Evolutionary conservation across 2,888 invertebrate species (phyloP).

Genomic region (Diarsia brunnea): DNA sequence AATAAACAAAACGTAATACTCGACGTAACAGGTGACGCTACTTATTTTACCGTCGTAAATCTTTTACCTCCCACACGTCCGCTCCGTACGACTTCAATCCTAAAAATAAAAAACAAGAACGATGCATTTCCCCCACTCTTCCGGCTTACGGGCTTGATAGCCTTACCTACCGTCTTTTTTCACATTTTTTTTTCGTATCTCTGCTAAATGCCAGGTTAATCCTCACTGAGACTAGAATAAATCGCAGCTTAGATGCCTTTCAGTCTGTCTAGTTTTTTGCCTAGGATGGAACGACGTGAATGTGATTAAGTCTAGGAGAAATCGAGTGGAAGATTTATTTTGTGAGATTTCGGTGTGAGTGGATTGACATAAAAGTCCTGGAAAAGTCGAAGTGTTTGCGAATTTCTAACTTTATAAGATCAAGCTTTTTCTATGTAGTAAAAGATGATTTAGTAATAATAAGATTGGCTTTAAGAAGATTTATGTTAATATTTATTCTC

Average conservation of each 20-base stretch:
- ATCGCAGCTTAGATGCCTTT: conserved; percentile 52
- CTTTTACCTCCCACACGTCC: conserved; percentile 55
- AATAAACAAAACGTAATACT: conserved; percentile 39
- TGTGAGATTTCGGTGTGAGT: conserved; percentile 16
- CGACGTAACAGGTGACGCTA: conserved; percentile 54
- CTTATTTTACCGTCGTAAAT: conserved; percentile 57
- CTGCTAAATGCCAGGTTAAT: conserved; percentile 62
- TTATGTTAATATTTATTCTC: conserved; percentile 13
- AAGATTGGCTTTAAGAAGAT: not conserved
- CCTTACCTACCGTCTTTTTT: conserved; percentile 44
- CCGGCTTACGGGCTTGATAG: conserved; percentile 45
- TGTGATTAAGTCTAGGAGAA: conserved; percentile 46
- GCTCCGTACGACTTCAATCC: conserved; percentile 44
- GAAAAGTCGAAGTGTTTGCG: not conserved
- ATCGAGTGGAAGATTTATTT: conserved; percentile 38
- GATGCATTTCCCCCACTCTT: conserved; percentile 51
- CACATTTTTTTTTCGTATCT: conserved; percentile 51
- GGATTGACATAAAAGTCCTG: not conserved
- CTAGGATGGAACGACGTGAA: conserved; percentile 37
- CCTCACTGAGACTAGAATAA: conserved; percentile 55
- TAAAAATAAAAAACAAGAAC: conserved; percentile 58
- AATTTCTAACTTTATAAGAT: not conserved
- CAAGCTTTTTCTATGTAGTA: not conserved
- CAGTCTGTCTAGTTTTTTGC: conserved; percentile 54
- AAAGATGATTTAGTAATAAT: not conserved